These are phyloP conservation scores for Halcyon chelicuti DNA, from an alignment of 2,797 vertebrate genomes.

Conservation along the genomic window DNA sequence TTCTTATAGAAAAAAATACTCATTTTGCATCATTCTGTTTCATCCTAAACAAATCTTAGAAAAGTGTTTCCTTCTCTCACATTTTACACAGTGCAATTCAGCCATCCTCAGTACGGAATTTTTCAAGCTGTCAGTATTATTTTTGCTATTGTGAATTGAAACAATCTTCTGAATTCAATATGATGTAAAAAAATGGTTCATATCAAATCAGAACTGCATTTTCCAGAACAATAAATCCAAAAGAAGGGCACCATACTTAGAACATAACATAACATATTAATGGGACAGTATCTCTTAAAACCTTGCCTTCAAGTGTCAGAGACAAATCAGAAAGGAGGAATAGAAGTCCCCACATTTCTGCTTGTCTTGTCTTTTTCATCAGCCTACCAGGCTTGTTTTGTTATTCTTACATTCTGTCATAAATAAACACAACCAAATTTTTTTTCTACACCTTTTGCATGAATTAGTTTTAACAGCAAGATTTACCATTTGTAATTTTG, in stretches of 20 bases:
- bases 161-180: not conserved
- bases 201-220: not conserved
- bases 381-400: not conserved
- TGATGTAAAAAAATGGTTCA: not conserved
- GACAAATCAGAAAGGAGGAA: not conserved
- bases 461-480: not conserved
- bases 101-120: not conserved
- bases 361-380: not conserved
- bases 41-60: not conserved
- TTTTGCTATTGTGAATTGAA: not conserved
- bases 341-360: not conserved
- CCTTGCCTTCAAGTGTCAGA: not conserved
- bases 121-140: not conserved
- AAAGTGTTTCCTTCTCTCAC: not conserved
- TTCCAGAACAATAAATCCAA: not conserved
- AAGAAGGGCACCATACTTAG: not conserved
- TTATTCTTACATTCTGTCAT: not conserved
- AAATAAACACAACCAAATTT: not conserved
- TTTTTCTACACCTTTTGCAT: not conserved
- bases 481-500: not conserved
- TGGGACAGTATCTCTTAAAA: not conserved
- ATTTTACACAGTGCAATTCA: not conserved
- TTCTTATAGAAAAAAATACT: not conserved
- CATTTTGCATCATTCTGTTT: not conserved
- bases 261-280: not conserved